Evolutionary conservation across 2,888 invertebrate genomes (phyloP), one percentile per base, ranked within the genome.

Genomic region (Morpho achilles): DNA sequence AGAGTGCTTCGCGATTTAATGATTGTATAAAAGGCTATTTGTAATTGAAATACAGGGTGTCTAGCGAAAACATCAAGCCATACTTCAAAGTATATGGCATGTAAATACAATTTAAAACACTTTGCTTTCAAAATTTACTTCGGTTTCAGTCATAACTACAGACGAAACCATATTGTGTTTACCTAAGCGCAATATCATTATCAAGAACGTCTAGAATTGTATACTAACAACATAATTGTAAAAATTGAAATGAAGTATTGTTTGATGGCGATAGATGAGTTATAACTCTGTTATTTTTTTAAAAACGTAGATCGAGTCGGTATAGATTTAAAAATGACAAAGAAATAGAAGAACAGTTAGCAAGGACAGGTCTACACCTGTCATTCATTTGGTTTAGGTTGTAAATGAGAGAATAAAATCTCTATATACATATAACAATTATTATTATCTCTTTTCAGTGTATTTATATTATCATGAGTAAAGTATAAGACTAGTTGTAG

Each of bases 31-130:
- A 74, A 68, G 64, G 70, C 69, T 71, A 72, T 72, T 70, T 72
- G 71, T 75, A 72, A 72, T 68, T 76, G 70, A 74, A 77, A 77
- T 80, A 86, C 85, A 85, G 85, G 84, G 86, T 84, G 79, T 74
- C 69, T 70, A 75, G 72, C 69, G 69, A 69, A 70, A 70, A 73
- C 78, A 75, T 80, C 81, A 79, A 80, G 75, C 74, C 67, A 72
- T 80, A 81, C 76, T 80, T 81, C 76, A 69, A 47, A 22, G 7
- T 48, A 43, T 8, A 48, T 45, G 53, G 41, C 22, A 7, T 8
- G 5, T 47, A 32, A 32, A 32, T 32, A 32, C 4, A 32, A 32
- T 32, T 32, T 32, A 32, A 5, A 5, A 5, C 32, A 32, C 32
- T 0, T 5, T 32, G 5, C 32, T 32, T 32, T 32, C 32, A 32